A percentile compares a stretch with the other conserved stretches of the same genome.
Conservation (phyloP, 2,797 vertebrate genomes). For the Antennarius maculatus region DNA sequence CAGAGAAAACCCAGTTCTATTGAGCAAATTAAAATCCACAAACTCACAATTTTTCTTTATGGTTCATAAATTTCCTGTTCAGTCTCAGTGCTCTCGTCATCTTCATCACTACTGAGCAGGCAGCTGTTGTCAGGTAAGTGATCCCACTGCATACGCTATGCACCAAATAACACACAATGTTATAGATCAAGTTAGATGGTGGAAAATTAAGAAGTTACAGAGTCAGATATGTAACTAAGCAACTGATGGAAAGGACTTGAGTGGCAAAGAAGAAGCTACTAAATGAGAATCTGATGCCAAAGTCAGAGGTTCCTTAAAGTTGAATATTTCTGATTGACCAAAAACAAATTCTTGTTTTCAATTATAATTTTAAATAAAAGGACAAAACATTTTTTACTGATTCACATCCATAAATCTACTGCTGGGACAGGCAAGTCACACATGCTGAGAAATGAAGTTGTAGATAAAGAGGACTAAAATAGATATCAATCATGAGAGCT, state of each 20-base stretch:
- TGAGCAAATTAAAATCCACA: background rate
- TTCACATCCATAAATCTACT: constrained; percentile 44
- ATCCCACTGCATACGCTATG: background rate
- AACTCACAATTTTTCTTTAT: background rate
- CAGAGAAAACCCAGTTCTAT: background rate
- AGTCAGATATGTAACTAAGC: too few species aligned
- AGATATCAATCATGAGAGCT: constrained; percentile 61
- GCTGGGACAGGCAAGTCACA: constrained; percentile 47
- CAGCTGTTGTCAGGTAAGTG: background rate
- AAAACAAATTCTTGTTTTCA: constrained; percentile 20
- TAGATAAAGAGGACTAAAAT: constrained; percentile 66
- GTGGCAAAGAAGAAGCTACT: background rate
- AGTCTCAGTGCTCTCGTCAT: too few species aligned
- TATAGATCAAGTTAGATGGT: background rate
- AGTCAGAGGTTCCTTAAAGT: too few species aligned
- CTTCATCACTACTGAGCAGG: too few species aligned
- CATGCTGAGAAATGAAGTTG: constrained; percentile 56
- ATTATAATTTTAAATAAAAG: constrained; percentile 26
- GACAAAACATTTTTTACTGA: constrained; percentile 33
- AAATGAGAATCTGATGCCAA: background rate
- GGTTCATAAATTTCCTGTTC: too few species aligned
- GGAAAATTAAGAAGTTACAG: background rate
- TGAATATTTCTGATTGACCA: constrained; percentile 10
- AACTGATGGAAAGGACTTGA: too few species aligned
- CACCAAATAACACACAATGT: background rate